These are phyloP conservation scores for Deladenus siricidicola DNA, from an alignment of 2,888 invertebrate species.

Conservation along the genomic window DNA sequence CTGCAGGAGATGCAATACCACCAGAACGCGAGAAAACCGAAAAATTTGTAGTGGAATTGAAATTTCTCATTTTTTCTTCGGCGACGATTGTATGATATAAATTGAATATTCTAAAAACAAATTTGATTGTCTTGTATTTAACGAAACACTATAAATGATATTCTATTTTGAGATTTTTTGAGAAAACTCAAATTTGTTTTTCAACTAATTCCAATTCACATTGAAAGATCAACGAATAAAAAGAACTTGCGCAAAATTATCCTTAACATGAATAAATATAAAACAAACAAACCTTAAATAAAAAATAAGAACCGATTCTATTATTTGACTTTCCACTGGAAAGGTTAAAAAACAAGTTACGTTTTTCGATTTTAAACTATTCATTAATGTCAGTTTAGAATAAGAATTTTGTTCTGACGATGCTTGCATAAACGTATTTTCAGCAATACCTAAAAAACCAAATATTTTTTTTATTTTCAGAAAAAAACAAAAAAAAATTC, in stretches of 20 bases:
- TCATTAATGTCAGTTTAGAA: no score
- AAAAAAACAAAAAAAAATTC: no score
- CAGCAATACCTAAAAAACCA: background rate
- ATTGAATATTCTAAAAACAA: slow-evolving; percentile 28
- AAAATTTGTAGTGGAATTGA: background rate
- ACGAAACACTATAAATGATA: no score
- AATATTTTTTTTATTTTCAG: no score
- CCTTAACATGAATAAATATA: no score
- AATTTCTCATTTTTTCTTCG: slow-evolving; percentile 20
- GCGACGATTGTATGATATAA: slow-evolving; percentile 37
- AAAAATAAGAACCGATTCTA: slow-evolving; percentile 12
- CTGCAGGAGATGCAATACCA: background rate
- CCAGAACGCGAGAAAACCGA: slow-evolving; percentile 15
- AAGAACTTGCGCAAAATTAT: background rate
- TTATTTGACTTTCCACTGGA: background rate
- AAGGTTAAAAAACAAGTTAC: background rate
- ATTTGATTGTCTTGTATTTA: background rate
- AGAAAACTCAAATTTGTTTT: no score
- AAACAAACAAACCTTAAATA: slow-evolving; percentile 3
- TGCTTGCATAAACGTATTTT: background rate
- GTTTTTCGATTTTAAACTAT: no score
- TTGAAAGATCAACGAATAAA: no score
- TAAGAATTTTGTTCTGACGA: background rate
- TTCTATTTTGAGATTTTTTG: no score
- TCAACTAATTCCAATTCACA: no score